These are phyloP conservation scores for Myotis daubentonii DNA, from an alignment of 2,797 vertebrate species.

Conservation along the genomic window DNA sequence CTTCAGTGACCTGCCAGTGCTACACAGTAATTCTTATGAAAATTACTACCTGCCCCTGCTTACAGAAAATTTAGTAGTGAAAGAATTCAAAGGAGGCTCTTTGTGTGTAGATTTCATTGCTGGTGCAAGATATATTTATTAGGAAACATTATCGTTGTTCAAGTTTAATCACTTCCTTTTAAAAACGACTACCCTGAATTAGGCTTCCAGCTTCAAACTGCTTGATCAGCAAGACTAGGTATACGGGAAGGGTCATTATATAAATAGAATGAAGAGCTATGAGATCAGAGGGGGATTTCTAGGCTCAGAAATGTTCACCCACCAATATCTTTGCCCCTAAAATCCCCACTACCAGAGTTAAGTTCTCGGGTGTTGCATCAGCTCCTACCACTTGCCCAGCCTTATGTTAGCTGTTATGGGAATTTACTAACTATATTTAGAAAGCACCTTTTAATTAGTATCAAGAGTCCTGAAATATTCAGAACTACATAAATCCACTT, in stretches of 20 bases:
- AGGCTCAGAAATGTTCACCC: not conserved
- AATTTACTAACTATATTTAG: not conserved
- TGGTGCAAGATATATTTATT: slow-evolving; percentile 22
- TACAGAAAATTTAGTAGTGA: not conserved
- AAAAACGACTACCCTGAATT: not conserved
- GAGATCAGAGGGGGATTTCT: not conserved
- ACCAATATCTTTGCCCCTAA: not conserved
- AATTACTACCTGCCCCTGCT: slow-evolving; percentile 38
- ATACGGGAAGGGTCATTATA: not conserved
- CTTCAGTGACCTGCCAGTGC: not conserved
- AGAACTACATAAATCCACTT: not conserved
- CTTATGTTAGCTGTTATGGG: not conserved
- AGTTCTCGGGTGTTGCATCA: not conserved
- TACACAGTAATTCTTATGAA: not conserved
- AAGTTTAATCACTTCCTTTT: slow-evolving; percentile 14
- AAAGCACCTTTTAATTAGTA: not conserved
- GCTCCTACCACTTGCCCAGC: not conserved
- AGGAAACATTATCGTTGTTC: slow-evolving; percentile 36
- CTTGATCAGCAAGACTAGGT: not conserved
- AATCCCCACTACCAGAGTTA: not conserved
- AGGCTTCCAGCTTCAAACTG: not conserved
- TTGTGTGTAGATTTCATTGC: not conserved
- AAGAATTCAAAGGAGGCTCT: slow-evolving; percentile 27
- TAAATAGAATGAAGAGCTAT: not conserved
- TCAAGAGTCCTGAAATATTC: slow-evolving; percentile 32